These are phyloP conservation scores for Perodicticus potto DNA, from an alignment of 2,797 vertebrate genomes.

Conservation along the genomic window DNA sequence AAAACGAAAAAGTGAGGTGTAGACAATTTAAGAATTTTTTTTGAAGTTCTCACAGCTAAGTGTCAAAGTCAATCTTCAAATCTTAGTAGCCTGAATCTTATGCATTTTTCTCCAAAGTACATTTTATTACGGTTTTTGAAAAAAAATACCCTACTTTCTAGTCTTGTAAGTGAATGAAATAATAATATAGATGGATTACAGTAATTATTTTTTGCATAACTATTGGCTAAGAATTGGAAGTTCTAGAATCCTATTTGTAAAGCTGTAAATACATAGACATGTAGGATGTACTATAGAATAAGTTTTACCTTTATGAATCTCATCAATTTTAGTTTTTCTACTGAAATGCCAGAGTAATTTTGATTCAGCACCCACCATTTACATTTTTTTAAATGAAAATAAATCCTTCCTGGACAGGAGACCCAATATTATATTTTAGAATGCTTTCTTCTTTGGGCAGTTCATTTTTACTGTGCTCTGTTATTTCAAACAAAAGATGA, in stretches of 20 bases:
- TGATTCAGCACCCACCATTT: not conserved
- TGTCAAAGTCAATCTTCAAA: not conserved
- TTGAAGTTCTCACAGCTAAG: not conserved
- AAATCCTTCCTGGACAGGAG: not conserved
- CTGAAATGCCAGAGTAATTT: slow-evolving; percentile 23
- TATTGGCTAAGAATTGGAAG: not conserved
- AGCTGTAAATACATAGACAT: not conserved
- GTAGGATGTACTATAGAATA: not conserved
- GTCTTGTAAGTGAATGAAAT: slow-evolving; percentile 7
- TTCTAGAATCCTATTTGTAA: slow-evolving; percentile 18
- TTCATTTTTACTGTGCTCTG: not conserved
- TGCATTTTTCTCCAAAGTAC: not conserved
- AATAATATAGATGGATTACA: slow-evolving; percentile 1
- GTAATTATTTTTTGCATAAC: not conserved
- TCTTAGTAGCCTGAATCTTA: not conserved
- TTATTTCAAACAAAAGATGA: slow-evolving; percentile 32
- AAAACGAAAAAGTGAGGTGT: not conserved
- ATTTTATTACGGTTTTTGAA: not conserved
- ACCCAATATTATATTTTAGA: not conserved
- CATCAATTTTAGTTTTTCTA: not conserved
- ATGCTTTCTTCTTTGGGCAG: not conserved
- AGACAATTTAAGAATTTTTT: not conserved
- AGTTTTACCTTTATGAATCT: not conserved
- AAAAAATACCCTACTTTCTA: not conserved
- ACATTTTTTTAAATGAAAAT: not conserved